phyloP scores from a whole-genome alignment of 2,888 invertebrate genomes.

The Nycteola revayana region DNA sequence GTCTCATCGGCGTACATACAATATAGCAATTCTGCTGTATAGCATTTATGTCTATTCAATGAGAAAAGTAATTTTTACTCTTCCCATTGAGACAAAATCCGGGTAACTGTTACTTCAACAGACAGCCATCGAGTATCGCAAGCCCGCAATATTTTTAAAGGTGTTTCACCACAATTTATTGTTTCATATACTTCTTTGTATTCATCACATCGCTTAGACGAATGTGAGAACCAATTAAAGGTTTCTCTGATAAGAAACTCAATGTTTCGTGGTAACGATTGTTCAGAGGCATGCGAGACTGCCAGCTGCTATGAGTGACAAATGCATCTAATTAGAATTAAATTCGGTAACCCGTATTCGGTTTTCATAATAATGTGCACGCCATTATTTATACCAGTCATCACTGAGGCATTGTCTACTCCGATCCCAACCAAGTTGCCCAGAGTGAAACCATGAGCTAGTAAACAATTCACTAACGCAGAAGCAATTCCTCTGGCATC shows the following conservation, averaged over 20 bases:
- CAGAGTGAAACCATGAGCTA: slow-evolving; percentile 8
- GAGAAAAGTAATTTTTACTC: slow-evolving; percentile 14
- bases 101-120: slow-evolving; percentile 9
- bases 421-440: slow-evolving; percentile 35
- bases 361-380: slow-evolving; percentile 30
- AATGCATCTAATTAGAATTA: slow-evolving; percentile 30
- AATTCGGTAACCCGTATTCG: slow-evolving; percentile 18
- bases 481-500: slow-evolving; percentile 25
- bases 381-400: slow-evolving; percentile 9
- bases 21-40: slow-evolving; percentile 8
- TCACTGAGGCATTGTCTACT: slow-evolving; percentile 19
- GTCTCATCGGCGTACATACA: slow-evolving; percentile 6
- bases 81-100: slow-evolving; percentile 16
- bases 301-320: slow-evolving; percentile 38
- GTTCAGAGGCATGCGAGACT: slow-evolving; percentile 33
- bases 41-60: slow-evolving; percentile 7
- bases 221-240: slow-evolving; percentile 5
- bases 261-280: slow-evolving; percentile 15
- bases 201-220: slow-evolving; percentile 8
- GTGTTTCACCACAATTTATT: slow-evolving; percentile 10
- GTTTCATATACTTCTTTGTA: slow-evolving; percentile 32
- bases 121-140: slow-evolving; percentile 15
- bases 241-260: slow-evolving; percentile 32
- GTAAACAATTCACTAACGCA: slow-evolving; percentile 17
- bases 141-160: not conserved